Evolutionary conservation across 2,888 invertebrate species (phyloP), one percentile per base, ranked within the genome.

Genomic region (Sericinus montela): DNA sequence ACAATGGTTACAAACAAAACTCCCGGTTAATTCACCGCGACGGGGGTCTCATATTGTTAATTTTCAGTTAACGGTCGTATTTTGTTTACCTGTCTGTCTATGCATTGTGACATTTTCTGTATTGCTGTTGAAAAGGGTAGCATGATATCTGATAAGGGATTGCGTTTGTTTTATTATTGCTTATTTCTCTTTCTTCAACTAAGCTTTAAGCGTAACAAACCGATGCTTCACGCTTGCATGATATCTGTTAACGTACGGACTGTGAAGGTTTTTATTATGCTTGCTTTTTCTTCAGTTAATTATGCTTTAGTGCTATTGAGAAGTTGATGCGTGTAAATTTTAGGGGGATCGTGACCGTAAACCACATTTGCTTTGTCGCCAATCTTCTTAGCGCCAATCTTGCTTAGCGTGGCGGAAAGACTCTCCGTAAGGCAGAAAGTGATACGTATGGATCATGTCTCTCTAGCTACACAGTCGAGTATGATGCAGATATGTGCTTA

Each of bases 91-190:
- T 51, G 38, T 46, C 51, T 51, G 38, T 1, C 41, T 13, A 34
- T 42, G 8, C 32, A 11, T 32, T 32, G 11, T 32, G 32, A 13
- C 11, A 11, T 32, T 9, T 25, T 16, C 8, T 25, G 15, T 23
- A 15, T 34, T 11, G 14, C 9, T 10, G 7, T 13, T 32, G 32
- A n/a, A 32, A 32, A 41, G 30, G 10, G 23, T 40, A n/a, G 9
- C 38, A 43, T 52, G 38, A 34, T 51, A 38, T 42, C 39, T 45
- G 43, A 41, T 61, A 58, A 63, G 56, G 57, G 54, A 46, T 56
- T 59, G 51, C 50, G 41, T 54, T 58, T 60, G 57, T 62, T 54
- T 45, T 35, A 40, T 53, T n/a, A 47, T 55, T 51, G 38, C 53
- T 48, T 45, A 50, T 39, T 41, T 11, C 45, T 48, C n/a, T 40